phyloP scores from a whole-genome alignment of 2,797 vertebrate species.

The Notamacropus eugenii region DNA sequence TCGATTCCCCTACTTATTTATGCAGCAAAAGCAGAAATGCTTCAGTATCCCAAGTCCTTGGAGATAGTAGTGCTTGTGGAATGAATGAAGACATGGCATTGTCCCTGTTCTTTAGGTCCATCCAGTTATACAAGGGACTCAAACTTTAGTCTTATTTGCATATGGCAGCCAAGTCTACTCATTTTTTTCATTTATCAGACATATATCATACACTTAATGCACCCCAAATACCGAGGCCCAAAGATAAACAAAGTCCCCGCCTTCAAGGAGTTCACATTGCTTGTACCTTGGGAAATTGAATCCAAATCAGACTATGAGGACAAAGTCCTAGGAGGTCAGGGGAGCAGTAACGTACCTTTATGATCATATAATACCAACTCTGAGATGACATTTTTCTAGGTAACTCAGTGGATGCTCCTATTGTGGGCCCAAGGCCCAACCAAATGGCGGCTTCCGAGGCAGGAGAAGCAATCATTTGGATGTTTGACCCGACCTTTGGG shows the following conservation, averaged over 20 bases:
- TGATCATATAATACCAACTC: neutral
- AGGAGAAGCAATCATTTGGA: neutral
- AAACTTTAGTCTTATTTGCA: neutral
- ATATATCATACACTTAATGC: neutral
- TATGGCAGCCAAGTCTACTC: neutral
- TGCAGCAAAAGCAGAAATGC: neutral
- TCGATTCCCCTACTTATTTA: neutral
- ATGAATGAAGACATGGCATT: neutral
- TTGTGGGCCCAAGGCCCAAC: neutral
- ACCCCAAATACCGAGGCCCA: neutral
- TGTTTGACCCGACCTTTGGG: neutral
- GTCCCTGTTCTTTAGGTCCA: neutral
- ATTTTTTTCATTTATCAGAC: neutral
- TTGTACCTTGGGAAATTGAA: neutral
- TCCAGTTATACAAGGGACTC: neutral
- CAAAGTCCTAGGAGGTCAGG: neutral
- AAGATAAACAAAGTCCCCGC: neutral
- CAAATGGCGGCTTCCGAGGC: neutral
- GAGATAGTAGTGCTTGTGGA: neutral
- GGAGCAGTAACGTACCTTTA: no score
- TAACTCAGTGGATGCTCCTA: no score
- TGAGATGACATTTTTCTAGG: neutral
- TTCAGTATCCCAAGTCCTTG: neutral
- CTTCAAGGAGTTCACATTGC: neutral
- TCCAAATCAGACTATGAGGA: neutral